Evolutionary conservation across 2,888 invertebrate genomes (phyloP), one percentile per base, ranked within the genome.

Genomic region (Agrochola litura): DNA sequence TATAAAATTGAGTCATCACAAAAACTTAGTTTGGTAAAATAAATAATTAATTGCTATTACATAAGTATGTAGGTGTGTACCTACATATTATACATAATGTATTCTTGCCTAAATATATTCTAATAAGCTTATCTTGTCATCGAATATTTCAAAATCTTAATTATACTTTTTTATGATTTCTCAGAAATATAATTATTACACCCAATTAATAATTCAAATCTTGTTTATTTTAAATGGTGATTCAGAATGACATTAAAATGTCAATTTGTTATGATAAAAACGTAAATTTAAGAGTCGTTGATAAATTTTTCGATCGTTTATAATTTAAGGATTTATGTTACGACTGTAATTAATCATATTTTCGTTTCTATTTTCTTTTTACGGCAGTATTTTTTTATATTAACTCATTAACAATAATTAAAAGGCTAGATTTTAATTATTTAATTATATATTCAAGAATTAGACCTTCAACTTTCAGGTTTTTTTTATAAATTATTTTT

Each of bases 131-230:
- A 84, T 77, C 73, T 76, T 83, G 85, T 85, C 81, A 82, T 79
- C 76, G 61, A 79, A 83, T 86, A 86, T 86, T 89, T 86, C 83
- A 80, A 65, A 82, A 81, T 81, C 52, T 77, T 89, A 88, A 86
- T 85, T 83, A 80, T 65, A 66, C 52, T 66, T 79, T 73, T 80
- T 81, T 83, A 80, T 77, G 76, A 79, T 83, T 81, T 79, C 83
- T 68, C 43, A 22, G 77, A 84, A 81, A 85, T 79, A 81, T 86
- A 85, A 88, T 88, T 81, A 87, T 88, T 81, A 77, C 67, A 76
- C 61, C 60, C 79, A 88, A 89, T 89, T 88, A 89, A 89, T 82
- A 86, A 86, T 84, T 84, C 78, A 82, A 80, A 87, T 79, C 78
- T 80, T 86, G 76, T 81, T 83, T 82, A 82, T 86, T 81, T 84